A percentile compares a stretch with the other conserved stretches of the same genome.
Conservation (phyloP, 2,888 invertebrate species). For the Carcina quercana region DNA sequence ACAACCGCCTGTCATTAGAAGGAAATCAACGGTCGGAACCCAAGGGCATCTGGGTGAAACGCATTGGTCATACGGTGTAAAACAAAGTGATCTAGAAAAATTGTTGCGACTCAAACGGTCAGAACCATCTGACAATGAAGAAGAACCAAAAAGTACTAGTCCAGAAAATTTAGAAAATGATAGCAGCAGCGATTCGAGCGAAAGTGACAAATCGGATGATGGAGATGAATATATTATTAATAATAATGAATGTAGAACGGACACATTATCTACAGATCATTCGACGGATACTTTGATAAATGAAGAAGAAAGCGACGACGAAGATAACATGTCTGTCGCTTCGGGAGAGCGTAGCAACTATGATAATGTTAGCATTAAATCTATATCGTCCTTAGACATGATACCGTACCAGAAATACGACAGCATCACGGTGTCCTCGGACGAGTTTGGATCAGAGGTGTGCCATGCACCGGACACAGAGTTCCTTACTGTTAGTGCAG, state of each 20-base stretch:
- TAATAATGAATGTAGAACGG: conserved; percentile 48
- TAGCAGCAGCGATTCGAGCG: conserved; percentile 40
- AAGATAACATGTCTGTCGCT: conserved; percentile 44
- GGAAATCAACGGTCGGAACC: conserved; percentile 48
- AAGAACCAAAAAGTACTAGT: conserved; percentile 34
- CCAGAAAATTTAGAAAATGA: conserved; percentile 22
- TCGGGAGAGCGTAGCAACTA: conserved; percentile 52
- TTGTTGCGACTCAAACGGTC: conserved; percentile 57
- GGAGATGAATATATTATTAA: conserved; percentile 53
- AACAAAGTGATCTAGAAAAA: conserved; percentile 62
- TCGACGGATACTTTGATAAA: conserved; percentile 65
- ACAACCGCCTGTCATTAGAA: conserved; percentile 61
- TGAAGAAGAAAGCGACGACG: conserved; percentile 55
- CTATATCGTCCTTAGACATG: conserved; percentile 67
- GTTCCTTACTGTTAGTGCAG: conserved; percentile 67
- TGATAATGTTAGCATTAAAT: conserved; percentile 70
- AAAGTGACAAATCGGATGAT: conserved; percentile 42
- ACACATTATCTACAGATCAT: conserved; percentile 58
- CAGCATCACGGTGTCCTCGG: conserved; percentile 67
- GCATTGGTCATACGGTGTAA: conserved; percentile 67
- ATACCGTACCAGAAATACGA: conserved; percentile 68
- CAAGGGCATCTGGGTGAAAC: conserved; percentile 46
- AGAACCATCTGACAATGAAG: conserved; percentile 55
- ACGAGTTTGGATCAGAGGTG: conserved; percentile 68
- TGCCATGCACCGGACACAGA: conserved; percentile 65